A percentile compares a stretch with the other conserved stretches of the same genome.
phyloP scores from a whole-genome alignment of 1,140 invertebrate species.

The Magallana angulata region DNA sequence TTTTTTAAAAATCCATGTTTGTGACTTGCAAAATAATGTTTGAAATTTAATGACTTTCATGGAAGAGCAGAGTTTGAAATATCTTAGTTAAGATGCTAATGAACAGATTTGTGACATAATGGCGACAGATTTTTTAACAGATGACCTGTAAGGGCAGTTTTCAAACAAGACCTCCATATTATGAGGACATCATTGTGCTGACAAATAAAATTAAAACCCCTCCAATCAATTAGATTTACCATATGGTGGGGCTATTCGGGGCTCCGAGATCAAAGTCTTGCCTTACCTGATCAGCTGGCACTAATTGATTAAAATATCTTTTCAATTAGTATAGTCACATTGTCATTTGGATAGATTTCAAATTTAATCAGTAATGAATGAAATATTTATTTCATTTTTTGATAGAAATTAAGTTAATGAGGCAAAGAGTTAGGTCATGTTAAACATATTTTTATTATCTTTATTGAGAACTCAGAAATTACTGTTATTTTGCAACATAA shows the following conservation, averaged over 20 bases:
- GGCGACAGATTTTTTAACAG: constrained; percentile 9
- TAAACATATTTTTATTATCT: too few species aligned
- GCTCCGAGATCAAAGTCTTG: background rate
- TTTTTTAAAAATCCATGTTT: too few species aligned
- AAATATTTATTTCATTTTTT: background rate
- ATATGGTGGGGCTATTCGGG: background rate
- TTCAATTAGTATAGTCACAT: too few species aligned
- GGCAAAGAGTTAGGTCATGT: too few species aligned
- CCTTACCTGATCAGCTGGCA: background rate
- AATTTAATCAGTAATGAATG: background rate
- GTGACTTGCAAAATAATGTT: too few species aligned
- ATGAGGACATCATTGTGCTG: background rate
- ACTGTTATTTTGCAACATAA: too few species aligned
- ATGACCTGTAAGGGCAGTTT: background rate
- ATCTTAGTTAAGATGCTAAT: background rate
- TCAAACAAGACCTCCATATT: background rate
- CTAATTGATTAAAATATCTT: too few species aligned
- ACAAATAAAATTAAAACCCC: constrained; percentile 8
- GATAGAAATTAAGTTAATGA: too few species aligned
- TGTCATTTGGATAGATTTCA: background rate
- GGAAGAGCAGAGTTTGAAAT: too few species aligned
- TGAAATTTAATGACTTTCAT: too few species aligned
- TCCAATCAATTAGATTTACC: constrained; percentile 27
- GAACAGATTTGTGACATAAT: constrained; percentile 27
- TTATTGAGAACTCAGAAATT: too few species aligned